phyloP scores from a whole-genome alignment of 1,140 invertebrate genomes.

The Elymnias hypermnestra region DNA sequence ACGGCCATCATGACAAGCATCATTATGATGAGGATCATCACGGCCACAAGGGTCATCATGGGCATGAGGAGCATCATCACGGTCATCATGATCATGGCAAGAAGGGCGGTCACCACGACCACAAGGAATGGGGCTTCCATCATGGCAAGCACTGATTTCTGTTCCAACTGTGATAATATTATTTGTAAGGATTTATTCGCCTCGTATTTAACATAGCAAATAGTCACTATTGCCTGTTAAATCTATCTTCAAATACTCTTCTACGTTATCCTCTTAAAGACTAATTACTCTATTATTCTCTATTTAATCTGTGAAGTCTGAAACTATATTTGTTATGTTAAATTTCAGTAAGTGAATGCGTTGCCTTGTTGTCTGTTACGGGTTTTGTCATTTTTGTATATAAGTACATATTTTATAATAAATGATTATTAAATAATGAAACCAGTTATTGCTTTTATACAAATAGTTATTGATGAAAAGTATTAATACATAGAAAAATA shows the following conservation, averaged over 20 bases:
- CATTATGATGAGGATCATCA: conserved; percentile 76
- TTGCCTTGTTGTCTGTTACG: conserved; percentile 25
- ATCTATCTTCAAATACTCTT: conserved; percentile 10
- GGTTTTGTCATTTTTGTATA: conserved; percentile 36
- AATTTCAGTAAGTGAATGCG: conserved; percentile 5
- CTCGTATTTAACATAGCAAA: conserved; percentile 10
- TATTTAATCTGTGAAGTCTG: not conserved
- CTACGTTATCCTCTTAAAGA: conserved; percentile 8
- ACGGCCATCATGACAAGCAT: conserved; percentile 78
- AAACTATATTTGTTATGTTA: conserved; percentile 16
- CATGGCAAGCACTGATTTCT: conserved; percentile 62
- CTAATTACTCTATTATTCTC: not conserved
- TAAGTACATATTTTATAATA: conserved; percentile 24
- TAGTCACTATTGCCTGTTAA: conserved; percentile 4
- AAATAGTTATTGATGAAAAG: not conserved
- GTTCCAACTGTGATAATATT: conserved; percentile 29
- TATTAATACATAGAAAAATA: too few species aligned
- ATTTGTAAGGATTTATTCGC: conserved; percentile 9
- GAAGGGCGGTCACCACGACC: conserved; percentile 80
- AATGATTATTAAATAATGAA: conserved; percentile 7
- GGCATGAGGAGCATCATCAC: conserved; percentile 80
- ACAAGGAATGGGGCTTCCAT: conserved; percentile 81
- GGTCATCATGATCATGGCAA: conserved; percentile 80
- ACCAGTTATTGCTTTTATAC: not conserved
- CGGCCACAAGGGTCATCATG: conserved; percentile 81